Base-by-base conservation (phyloP, 2,888 invertebrate genomes). In the Eurytoma californica region DNA sequence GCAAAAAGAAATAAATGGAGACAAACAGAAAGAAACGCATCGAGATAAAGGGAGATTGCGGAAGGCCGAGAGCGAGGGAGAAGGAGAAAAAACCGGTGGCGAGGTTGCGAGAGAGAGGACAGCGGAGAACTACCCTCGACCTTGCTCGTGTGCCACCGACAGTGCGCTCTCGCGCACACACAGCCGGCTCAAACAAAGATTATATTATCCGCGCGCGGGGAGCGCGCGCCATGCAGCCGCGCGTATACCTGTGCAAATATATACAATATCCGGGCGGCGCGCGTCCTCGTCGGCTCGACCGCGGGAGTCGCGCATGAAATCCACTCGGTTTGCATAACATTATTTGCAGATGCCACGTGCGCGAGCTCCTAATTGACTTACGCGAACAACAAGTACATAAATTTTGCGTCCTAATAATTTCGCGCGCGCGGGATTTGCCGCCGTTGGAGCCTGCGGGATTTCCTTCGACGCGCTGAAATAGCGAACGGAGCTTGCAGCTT, bases 331-430 rank as follows among this genome's bases (percentile, higher is more conserved):
- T 81, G 79, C 81, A 74, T 79, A 81, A 77, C 77, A 77, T 79
- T 79, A 81, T 81, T 81, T 79, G 81, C 81, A 76, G 81, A 81
- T 72, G 81, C 77, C 79, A 60, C 78, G 72, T 73, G 14, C 65
- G 20, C 73, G 5, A 7, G 39, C 65, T 67, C 72, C 66, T 81
- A 79, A 81, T 81, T 81, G 81, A 81, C 79, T 79, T 76, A 68
- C 39, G 55, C 77, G 69, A 75, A 78, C 75, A 78, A 81, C 78
- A 81, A 81, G 68, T 78, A 76, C 76, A 78, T 78, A 68, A 81
- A 81, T 81, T 78, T 77, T 53, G 28, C 39, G 47, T 39, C 5
- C 39, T 58, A 72, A 79, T 69, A 73, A 79, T 65, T 68, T 73
- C 66, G 57, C 39, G 5, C 28, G 30, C 20, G n/a, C 53, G 12